Evolutionary conservation across 1,140 invertebrate genomes (phyloP).

Genomic region (Drosophila albomicans): DNA sequence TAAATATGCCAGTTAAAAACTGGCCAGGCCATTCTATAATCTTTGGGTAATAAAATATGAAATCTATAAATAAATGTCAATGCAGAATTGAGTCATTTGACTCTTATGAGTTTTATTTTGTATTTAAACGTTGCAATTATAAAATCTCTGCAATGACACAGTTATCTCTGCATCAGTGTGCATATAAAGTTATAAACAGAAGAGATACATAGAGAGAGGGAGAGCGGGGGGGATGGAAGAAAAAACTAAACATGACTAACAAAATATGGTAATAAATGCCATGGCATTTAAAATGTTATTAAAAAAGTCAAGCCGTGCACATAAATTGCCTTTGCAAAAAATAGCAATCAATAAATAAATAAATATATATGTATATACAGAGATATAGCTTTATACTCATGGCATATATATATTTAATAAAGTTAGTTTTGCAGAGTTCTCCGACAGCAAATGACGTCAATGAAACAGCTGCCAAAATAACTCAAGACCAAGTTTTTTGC

Average conservation of each 20-base stretch:
- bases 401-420: constrained; percentile 7
- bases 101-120: constrained; percentile 30
- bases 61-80: constrained; percentile 35
- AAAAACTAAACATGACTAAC: constrained; percentile 54
- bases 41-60: constrained; percentile 22
- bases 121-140: constrained; percentile 52
- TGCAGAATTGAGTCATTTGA: constrained; percentile 42
- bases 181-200: constrained; percentile 72
- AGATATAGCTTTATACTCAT: constrained; percentile 27
- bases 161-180: constrained; percentile 39
- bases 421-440: constrained; percentile 24
- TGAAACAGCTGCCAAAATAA: constrained; percentile 65
- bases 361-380: constrained; percentile 4
- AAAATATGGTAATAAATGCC: constrained; percentile 81
- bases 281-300: constrained; percentile 82
- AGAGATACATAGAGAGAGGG: neutral
- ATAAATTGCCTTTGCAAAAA: constrained; percentile 69
- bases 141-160: constrained; percentile 70
- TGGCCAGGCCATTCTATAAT: neutral
- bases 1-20: neutral
- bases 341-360: constrained; percentile 64
- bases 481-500: constrained; percentile 45
- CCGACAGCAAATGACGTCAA: constrained; percentile 64
- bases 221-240: neutral
- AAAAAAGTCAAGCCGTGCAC: constrained; percentile 68